Conservation (phyloP, 2,888 invertebrate species). For the Molanna angustata region DNA sequence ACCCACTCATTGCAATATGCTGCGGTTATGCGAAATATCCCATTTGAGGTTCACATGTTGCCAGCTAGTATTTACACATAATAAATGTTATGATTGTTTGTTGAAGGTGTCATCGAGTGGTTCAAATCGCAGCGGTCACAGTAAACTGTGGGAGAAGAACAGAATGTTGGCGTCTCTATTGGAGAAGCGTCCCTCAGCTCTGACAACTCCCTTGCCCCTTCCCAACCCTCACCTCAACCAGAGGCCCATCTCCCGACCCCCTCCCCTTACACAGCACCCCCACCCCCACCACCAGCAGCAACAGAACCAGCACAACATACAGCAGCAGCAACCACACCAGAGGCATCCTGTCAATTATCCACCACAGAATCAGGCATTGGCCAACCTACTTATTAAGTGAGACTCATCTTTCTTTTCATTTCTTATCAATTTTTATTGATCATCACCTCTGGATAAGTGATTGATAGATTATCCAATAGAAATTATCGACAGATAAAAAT, state of each 20-base stretch:
- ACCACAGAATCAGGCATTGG: constrained; percentile 31
- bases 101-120: constrained; percentile 60
- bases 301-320: constrained; percentile 30
- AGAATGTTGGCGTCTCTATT: constrained; percentile 81
- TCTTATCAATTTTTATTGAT: no score
- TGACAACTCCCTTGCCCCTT: constrained; percentile 65
- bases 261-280: constrained; percentile 38
- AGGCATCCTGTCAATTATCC: constrained; percentile 25
- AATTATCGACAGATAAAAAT: no score
- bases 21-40: no score
- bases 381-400: constrained; percentile 29
- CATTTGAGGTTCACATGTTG: no score
- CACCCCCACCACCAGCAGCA: constrained; percentile 8
- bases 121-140: constrained; percentile 43
- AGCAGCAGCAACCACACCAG: constrained; percentile 10
- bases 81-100: no score
- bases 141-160: constrained; percentile 77
- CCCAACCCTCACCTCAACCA: constrained; percentile 71
- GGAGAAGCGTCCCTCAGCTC: constrained; percentile 68
- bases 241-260: constrained; percentile 47
- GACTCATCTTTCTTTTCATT: no score
- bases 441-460: no score
- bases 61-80: no score
- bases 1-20: no score
- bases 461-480: no score